Conservation (phyloP, 92 coral and sea anemone species). For the Micromussa lordhowensis region DNA sequence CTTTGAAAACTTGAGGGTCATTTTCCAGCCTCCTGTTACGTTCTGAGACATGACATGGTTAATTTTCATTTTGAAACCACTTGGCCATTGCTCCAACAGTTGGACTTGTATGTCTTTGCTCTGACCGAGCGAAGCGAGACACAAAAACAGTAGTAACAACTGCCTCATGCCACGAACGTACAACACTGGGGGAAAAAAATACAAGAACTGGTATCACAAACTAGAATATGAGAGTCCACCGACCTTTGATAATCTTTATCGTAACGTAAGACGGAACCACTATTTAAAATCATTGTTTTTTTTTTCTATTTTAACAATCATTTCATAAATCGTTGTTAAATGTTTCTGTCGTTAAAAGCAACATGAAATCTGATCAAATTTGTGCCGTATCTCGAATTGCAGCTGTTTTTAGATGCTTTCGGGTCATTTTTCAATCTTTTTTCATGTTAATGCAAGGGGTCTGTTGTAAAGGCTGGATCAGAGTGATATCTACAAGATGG, state of each 20-base stretch:
- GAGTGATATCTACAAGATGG: no score
- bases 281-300: not conserved
- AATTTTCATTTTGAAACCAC: slow-evolving; percentile 52
- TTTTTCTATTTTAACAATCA: not conserved
- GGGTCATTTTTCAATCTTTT: no score
- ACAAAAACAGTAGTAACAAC: not conserved
- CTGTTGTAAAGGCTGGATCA: no score
- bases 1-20: slow-evolving; percentile 53
- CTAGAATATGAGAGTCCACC: not conserved
- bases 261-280: no score
- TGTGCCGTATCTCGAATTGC: no score
- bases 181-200: not conserved
- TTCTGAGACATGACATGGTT: slow-evolving; percentile 13
- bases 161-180: not conserved
- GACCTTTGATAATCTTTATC: not conserved
- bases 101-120: slow-evolving; percentile 5
- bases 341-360: not conserved
- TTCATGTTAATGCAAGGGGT: no score
- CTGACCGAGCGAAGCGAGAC: not conserved
- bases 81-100: slow-evolving; percentile 30
- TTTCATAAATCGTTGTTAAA: not conserved
- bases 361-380: no score
- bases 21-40: slow-evolving; percentile 66
- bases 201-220: not conserved
- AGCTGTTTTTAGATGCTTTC: no score